Evolutionary conservation across 2,888 invertebrate genomes (phyloP).

Genomic region (Scotopteryx bipunctaria): DNA sequence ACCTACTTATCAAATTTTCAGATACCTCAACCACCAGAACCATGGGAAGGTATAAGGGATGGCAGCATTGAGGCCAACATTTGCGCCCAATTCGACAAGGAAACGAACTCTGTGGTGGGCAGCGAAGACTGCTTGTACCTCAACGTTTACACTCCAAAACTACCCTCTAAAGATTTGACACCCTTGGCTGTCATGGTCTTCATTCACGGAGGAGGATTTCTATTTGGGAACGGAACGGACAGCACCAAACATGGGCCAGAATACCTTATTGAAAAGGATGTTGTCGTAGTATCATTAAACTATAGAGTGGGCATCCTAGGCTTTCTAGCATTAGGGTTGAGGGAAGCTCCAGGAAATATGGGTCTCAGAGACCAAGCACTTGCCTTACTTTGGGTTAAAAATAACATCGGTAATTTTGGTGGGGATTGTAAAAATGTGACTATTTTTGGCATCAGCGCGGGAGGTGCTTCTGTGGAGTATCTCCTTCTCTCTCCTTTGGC

Average conservation of each 20-base stretch:
- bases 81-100: conserved; percentile 85
- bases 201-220: conserved; percentile 75
- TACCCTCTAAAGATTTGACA: conserved; percentile 46
- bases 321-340: conserved; percentile 65
- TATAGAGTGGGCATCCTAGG: conserved; percentile 75
- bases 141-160: conserved; percentile 86
- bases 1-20: conserved; percentile 42
- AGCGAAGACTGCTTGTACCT: conserved; percentile 86
- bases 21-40: conserved; percentile 64
- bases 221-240: conserved; percentile 72
- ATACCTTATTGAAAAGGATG: conserved; percentile 67
- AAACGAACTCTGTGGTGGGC: conserved; percentile 77
- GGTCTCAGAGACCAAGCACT: conserved; percentile 79
- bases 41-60: conserved; percentile 85
- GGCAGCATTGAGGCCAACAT: conserved; percentile 84
- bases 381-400: conserved; percentile 78
- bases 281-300: conserved; percentile 71
- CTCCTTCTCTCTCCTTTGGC: conserved; percentile 69
- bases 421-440: conserved; percentile 78
- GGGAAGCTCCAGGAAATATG: conserved; percentile 77
- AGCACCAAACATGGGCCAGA: conserved; percentile 67
- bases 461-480: conserved; percentile 75
- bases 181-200: conserved; percentile 73
- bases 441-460: conserved; percentile 81
- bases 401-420: conserved; percentile 73